phyloP scores from a whole-genome alignment of 2,113 vertebrate species.

The Cryptomyrus ogoouensis region DNA sequence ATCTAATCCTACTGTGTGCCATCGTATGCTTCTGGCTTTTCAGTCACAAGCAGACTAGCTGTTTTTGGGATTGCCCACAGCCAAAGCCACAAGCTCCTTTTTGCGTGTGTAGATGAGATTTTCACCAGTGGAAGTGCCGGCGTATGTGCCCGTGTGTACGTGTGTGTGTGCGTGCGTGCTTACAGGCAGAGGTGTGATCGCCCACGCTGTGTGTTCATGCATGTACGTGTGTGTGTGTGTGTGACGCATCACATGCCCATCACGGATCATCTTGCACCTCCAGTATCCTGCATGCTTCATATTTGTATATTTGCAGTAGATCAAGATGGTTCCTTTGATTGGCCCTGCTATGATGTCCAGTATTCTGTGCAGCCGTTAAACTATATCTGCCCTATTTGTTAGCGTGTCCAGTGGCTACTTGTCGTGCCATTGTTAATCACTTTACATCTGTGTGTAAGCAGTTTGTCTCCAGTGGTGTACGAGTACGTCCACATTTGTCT shows the following conservation, averaged over 20 bases:
- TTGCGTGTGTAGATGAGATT: slow-evolving; percentile 42
- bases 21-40: slow-evolving; percentile 78
- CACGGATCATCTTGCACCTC: not conserved
- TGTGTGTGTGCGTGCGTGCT: slow-evolving; percentile 8
- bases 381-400: not conserved
- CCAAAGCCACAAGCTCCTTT: slow-evolving; percentile 45
- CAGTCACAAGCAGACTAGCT: slow-evolving; percentile 36
- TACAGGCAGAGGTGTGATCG: not conserved
- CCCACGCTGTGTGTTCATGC: not conserved
- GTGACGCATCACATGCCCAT: not conserved
- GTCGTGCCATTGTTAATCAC: not conserved
- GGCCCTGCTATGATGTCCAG: not conserved
- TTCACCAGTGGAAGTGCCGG: slow-evolving; percentile 40
- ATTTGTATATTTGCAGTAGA: not conserved
- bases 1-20: slow-evolving; percentile 71
- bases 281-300: not conserved
- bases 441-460: not conserved
- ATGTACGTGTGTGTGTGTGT: not conserved
- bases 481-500: not conserved
- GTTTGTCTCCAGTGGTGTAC: not conserved
- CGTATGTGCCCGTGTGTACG: not conserved
- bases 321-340: not conserved
- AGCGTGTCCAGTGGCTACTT: not conserved
- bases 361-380: not conserved
- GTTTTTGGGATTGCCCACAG: slow-evolving; percentile 4